Evolutionary conservation across 2,888 invertebrate genomes (phyloP).

Genomic region (Nomada ferruginata): DNA sequence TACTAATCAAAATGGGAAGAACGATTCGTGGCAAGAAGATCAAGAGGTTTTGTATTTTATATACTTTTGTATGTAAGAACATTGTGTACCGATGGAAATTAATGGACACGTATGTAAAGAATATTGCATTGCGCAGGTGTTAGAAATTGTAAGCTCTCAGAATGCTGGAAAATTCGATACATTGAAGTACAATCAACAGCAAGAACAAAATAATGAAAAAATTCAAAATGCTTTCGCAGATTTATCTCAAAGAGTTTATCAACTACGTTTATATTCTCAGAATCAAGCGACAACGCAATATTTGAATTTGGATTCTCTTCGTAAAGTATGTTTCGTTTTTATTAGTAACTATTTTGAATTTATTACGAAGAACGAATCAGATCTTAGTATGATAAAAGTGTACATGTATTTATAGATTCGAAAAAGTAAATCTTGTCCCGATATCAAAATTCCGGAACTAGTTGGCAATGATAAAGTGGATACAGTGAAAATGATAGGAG

Average conservation of each 20-base stretch:
- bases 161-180: conserved; percentile 57
- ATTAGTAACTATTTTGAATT: background rate
- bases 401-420: conserved; percentile 83
- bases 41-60: conserved; percentile 77
- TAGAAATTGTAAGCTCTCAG: conserved; percentile 80
- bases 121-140: conserved; percentile 71
- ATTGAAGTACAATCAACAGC: conserved; percentile 60
- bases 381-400: conserved; percentile 10
- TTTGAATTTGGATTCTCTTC: conserved; percentile 56
- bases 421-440: conserved; percentile 89
- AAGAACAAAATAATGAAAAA: conserved; percentile 67
- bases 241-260: conserved; percentile 86
- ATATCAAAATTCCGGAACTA: conserved; percentile 84
- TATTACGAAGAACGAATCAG: background rate
- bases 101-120: background rate
- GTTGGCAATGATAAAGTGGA: conserved; percentile 26
- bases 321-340: conserved; percentile 63
- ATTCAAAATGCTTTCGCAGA: conserved; percentile 75
- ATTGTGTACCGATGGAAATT: background rate
- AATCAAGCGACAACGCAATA: conserved; percentile 83
- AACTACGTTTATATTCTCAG: conserved; percentile 88
- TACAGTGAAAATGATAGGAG: conserved; percentile 57
- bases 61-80: conserved; percentile 10
- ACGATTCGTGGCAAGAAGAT: conserved; percentile 81
- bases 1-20: conserved; percentile 77